Base-by-base conservation (phyloP, 64 coral and sea anemone genomes). In the Montipora foliosa region DNA sequence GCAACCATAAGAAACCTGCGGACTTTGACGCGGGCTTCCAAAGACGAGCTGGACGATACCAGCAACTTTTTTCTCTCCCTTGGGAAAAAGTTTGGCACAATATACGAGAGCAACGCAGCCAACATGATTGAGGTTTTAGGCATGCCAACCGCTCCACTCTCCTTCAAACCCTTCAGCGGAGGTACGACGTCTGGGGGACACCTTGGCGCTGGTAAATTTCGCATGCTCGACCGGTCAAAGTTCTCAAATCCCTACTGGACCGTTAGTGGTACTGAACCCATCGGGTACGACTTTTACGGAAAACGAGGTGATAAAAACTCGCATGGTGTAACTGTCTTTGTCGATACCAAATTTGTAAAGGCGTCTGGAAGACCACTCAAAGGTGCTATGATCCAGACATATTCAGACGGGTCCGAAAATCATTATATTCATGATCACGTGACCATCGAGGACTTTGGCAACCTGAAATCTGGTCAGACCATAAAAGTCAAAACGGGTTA, bases 201-300 rank as follows among this genome's bases (percentile, higher is more conserved):
- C 55, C 78, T 81, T 19, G 78, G 78, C 47, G 78, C 78, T 59
- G 78, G 78, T 52, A 81, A 81, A 81, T 52, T 81, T 59, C 78
- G 78, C 78, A 50, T 50, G 78, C 13, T 81, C 19, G 78, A 81
- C 78, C 22, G 49, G 47, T 81, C 78, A 20, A 21, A 50, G 55
- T 81, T 81, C 49, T 81, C 78, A 19, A 49, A 81, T 81, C 8
- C 78, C 78, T 81, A 81, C 55, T 81, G 78, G 78, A 59, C 47
- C 55, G 78, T 59, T 16, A 59, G 55, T 50, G 78, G 78, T 59
- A 81, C 13, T 17, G 47, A 50, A 52, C 47, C 47, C 55, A 81
- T 81, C 47, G 78, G 78, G 78, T 81, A 81, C 78, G 78, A 81
- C 55, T 81, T 81, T 59, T 81, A 81, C 55, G 78, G 78, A 16